Evolutionary conservation across 2,888 invertebrate genomes (phyloP), one percentile per base, ranked within the genome.

Genomic region (Heteromurus nitidus): DNA sequence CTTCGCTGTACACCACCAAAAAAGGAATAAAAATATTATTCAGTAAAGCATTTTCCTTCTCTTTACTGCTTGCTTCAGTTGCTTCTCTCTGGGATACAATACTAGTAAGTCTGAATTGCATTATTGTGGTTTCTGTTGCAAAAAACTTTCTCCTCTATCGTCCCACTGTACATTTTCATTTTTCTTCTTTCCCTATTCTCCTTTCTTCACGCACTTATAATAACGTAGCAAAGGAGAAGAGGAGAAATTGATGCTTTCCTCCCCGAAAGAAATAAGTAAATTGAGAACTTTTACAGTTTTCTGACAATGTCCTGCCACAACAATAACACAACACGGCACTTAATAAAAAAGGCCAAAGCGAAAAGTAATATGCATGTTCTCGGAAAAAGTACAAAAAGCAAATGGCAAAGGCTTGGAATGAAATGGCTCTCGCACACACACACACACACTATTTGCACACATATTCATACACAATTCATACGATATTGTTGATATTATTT

Each of bases 271-370:
- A 24, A 24, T 22, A 53, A 31, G 20, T 31, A 26, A 31, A 70
- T n/a, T n/a, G 58, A 58, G 47, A 70, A 58, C 36, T 58, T 58
- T 50, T 58, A 22, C 18, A 70, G n/a, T 69, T 69, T 69, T 24
- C 36, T 69, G 69, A 47, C 55, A 69, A 31, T 69, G 55, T 69
- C 69, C 69, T 70, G 70, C 70, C 70, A 20, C 58, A 30, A 28
- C 68, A 68, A 16, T 24, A 67, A 16, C 18, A 67, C 44, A 67
- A 69, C 31, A 70, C n/a, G n/a, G n/a, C n/a, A 47, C 47, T 47
- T 67, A 58, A 58, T 53, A 70, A 70, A 58, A 70, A 58, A 70
- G 58, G 42, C 70, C 9, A n/a, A 47, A n/a, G n/a, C 47, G 47
- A 5, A 3, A 36, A 36, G n/a, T n/a, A n/a, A n/a, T n/a, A n/a